Conservation (phyloP, 2,797 vertebrate genomes). For the Cirrhinus mrigala region DNA sequence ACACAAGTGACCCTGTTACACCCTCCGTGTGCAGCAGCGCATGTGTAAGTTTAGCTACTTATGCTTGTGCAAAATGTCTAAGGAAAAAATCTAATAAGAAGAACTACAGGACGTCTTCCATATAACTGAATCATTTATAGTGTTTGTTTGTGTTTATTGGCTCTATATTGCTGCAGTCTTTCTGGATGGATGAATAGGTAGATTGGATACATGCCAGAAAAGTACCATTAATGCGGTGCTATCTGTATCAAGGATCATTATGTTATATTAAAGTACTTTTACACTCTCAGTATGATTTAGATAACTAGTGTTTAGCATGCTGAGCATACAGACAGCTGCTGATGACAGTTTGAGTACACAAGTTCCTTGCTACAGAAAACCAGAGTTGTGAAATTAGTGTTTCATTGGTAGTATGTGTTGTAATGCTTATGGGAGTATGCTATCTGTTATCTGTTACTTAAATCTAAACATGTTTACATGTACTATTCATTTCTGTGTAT, state of each 20-base stretch:
- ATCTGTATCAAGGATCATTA: background rate
- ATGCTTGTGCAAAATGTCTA: background rate
- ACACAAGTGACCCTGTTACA: background rate
- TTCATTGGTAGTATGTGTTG: conserved; percentile 12
- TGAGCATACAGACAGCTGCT: background rate
- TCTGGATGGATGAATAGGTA: background rate
- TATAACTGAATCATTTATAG: background rate
- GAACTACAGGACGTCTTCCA: background rate
- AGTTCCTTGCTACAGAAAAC: background rate
- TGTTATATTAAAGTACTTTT: background rate
- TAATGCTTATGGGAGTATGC: conserved; percentile 40
- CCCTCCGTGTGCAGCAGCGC: background rate
- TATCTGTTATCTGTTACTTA: background rate
- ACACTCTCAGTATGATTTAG: background rate
- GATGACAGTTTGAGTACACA: background rate
- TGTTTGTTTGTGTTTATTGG: background rate
- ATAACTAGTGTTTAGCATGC: background rate
- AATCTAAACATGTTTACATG: background rate
- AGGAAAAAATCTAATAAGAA: background rate
- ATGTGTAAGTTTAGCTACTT: background rate
- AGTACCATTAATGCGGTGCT: background rate
- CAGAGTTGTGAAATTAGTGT: background rate
- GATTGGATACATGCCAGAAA: background rate
- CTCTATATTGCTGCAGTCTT: background rate
- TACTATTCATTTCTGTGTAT: background rate